Evolutionary conservation across 2,888 invertebrate species (phyloP), one percentile per base, ranked within the genome.

Genomic region (Amphipyra berbera): DNA sequence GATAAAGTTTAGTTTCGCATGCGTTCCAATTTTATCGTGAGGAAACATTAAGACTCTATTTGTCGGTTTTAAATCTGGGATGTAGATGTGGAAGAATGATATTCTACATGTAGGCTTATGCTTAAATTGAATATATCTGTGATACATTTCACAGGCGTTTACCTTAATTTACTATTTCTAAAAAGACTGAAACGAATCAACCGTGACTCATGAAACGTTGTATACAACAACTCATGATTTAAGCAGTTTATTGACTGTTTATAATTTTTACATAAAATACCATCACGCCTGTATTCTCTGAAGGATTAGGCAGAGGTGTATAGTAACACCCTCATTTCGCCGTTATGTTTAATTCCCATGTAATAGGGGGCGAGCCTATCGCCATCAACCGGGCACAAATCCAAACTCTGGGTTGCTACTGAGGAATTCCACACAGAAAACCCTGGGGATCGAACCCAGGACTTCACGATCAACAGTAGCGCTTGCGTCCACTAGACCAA

Each of bases 221-320:
- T 41, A 40, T 6, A 58, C 33, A 54, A 63, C 15, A 50, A 54
- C 46, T 50, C 49, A 54, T 63, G 54, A 58, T 63, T 52, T 53
- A 63, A 58, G n/a, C 46, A 58, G 50, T 55, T 58, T 50, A 58
- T 63, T 54, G 57, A 63, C 49, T 57, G 45, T 69, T 58, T 69
- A 58, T 58, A 13, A 63, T 63, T 68, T 68, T 68, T 68, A 50
- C n/a, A n/a, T n/a, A n/a, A n/a, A n/a, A n/a, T n/a, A n/a, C n/a
- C n/a, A n/a, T n/a, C n/a, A n/a, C n/a, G n/a, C n/a, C n/a, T n/a
- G n/a, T n/a, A n/a, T n/a, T n/a, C n/a, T n/a, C n/a, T n/a, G n/a
- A n/a, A n/a, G n/a, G n/a, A n/a, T n/a, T n/a, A n/a, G n/a, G n/a
- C n/a, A n/a, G n/a, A n/a, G n/a, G n/a, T n/a, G n/a, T n/a, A n/a